phyloP scores from a whole-genome alignment of 2,797 vertebrate species.

The Rhinichthys osculus region DNA sequence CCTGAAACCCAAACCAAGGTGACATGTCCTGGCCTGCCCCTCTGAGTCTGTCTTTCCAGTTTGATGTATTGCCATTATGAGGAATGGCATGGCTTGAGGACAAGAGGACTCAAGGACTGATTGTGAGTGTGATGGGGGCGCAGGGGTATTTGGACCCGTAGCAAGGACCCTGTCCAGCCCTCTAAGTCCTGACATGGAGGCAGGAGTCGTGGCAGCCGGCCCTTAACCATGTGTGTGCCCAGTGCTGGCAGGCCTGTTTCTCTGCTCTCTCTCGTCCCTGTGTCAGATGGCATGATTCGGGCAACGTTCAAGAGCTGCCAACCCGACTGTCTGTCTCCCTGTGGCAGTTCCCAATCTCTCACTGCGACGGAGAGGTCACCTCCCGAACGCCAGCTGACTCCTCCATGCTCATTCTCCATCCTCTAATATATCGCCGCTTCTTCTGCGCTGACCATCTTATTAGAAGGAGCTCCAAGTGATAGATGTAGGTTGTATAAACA shows the following conservation, averaged over 20 bases:
- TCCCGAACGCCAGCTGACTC: conserved; percentile 56
- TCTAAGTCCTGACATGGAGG: conserved; percentile 51
- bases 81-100: conserved; percentile 36
- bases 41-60: conserved; percentile 26
- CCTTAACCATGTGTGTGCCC: conserved; percentile 55
- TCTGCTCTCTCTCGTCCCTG: conserved; percentile 53
- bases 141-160: conserved; percentile 29
- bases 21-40: conserved; percentile 29
- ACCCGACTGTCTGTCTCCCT: conserved; percentile 60
- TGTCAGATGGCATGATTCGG: conserved; percentile 63
- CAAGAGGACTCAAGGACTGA: conserved; percentile 30
- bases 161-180: conserved; percentile 48
- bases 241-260: conserved; percentile 48
- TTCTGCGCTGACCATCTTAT: conserved; percentile 22
- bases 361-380: conserved; percentile 62
- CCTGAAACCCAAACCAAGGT: conserved; percentile 41
- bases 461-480: conserved; percentile 27
- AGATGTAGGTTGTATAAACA: conserved; percentile 44
- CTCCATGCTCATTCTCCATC: conserved; percentile 18
- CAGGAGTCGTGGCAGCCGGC: conserved; percentile 51
- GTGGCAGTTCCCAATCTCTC: conserved; percentile 57
- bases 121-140: conserved; percentile 10
- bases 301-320: conserved; percentile 57
- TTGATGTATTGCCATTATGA: conserved; percentile 34
- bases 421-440: conserved; percentile 13